Conservation (phyloP, 2,113 vertebrate genomes). For the Boleophthalmus pectinirostris region DNA sequence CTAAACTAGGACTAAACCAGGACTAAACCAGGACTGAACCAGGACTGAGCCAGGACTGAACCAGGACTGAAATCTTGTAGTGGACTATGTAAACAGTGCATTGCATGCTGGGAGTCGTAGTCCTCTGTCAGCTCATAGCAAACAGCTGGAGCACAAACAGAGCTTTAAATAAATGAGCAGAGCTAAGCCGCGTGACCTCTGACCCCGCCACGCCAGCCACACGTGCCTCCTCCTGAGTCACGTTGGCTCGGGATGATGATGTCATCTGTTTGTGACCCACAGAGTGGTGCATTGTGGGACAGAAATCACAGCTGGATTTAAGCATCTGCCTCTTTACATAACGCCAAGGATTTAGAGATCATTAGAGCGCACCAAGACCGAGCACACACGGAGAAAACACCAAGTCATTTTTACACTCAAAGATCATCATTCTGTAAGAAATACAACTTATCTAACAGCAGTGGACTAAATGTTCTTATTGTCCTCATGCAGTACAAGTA, state of each 20-base stretch:
- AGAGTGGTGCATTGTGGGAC: slow-evolving; percentile 3
- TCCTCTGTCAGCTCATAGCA: neutral
- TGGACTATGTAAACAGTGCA: no score
- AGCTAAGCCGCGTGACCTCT: neutral
- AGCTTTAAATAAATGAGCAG: neutral
- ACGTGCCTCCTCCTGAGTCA: neutral
- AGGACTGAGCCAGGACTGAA: no score
- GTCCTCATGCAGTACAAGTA: no score
- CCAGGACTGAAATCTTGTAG: no score
- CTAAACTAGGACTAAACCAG: no score
- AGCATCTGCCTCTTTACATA: neutral
- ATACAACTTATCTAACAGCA: no score
- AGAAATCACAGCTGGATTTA: neutral
- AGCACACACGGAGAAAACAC: no score
- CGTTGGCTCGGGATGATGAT: neutral
- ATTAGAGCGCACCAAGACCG: neutral
- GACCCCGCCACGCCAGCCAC: neutral
- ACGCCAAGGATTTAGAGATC: neutral
- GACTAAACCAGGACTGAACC: neutral
- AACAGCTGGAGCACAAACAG: neutral
- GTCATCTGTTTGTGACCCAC: slow-evolving; percentile 4
- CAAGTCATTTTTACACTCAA: no score
- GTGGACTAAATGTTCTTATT: no score
- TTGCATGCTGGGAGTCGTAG: neutral
- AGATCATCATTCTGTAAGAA: no score